A percentile compares a stretch with the other conserved stretches of the same genome.
Conservation (phyloP, 64 coral and sea anemone genomes). For the Dendronephthya gigantea region DNA sequence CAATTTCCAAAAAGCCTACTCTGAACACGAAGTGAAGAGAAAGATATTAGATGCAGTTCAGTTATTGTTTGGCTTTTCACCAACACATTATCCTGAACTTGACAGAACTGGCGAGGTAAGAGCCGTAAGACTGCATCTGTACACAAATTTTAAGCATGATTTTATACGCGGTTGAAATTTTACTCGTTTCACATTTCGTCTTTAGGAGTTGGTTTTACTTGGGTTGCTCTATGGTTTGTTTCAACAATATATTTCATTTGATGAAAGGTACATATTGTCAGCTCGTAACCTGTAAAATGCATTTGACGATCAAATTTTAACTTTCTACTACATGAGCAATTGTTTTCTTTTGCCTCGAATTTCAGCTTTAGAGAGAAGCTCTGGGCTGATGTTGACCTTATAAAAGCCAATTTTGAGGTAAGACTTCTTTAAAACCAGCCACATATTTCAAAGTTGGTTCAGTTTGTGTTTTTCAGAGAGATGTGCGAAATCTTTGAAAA, state of each 20-base stretch:
- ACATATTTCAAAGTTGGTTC: too few relatives aligned
- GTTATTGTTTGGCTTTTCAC: constrained; percentile 66
- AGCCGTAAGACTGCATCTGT: too few relatives aligned
- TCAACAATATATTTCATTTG: constrained; percentile 92
- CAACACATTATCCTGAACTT: constrained; percentile 72
- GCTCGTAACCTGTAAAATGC: neutral
- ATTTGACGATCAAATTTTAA: neutral
- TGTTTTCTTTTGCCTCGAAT: too few relatives aligned
- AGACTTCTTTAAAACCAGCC: neutral
- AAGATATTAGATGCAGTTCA: constrained; percentile 89
- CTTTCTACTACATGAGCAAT: too few relatives aligned
- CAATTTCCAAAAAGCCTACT: constrained; percentile 81
- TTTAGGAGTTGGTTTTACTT: constrained; percentile 76
- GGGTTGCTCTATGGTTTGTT: constrained; percentile 81
- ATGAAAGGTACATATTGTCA: constrained; percentile 55
- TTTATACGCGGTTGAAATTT: neutral
- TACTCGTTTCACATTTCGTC: too few relatives aligned
- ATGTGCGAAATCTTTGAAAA: neutral
- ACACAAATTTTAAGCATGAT: too few relatives aligned
- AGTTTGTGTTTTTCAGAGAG: too few relatives aligned
- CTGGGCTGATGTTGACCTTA: constrained; percentile 89
- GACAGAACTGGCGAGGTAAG: constrained; percentile 95
- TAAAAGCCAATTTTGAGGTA: constrained; percentile 84
- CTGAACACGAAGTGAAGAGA: constrained; percentile 69
- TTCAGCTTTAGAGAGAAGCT: constrained; percentile 83